A percentile compares a stretch with the other conserved stretches of the same genome.
Conservation (phyloP, 2,888 invertebrate genomes). For the Agrotis segetum region DNA sequence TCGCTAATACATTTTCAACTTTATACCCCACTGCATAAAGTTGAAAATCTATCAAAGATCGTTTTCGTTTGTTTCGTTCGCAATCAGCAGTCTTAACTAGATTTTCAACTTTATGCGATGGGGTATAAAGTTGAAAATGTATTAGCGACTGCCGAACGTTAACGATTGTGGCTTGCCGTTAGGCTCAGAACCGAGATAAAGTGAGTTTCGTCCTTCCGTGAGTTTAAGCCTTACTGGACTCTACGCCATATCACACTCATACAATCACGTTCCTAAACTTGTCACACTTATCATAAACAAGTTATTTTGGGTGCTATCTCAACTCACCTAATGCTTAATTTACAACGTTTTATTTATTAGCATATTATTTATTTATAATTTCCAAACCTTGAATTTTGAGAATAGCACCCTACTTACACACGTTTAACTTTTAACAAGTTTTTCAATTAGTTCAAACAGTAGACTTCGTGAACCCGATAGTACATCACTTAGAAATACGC, state of each 20-base stretch:
- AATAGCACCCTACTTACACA: slow-evolving; percentile 64
- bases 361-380: slow-evolving; percentile 38
- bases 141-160: no score
- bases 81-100: no score
- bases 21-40: no score
- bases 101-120: no score
- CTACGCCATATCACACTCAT: slow-evolving; percentile 15
- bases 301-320: slow-evolving; percentile 58
- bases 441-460: slow-evolving; percentile 59
- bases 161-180: no score
- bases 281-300: slow-evolving; percentile 57
- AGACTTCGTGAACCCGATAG: slow-evolving; percentile 65
- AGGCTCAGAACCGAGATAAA: neutral
- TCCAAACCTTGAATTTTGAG: slow-evolving; percentile 46
- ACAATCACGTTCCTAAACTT: slow-evolving; percentile 65
- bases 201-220: neutral
- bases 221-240: neutral
- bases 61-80: no score
- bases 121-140: no score
- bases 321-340: slow-evolving; percentile 33
- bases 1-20: no score
- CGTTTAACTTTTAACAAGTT: slow-evolving; percentile 61
- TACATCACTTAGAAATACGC: slow-evolving; percentile 74
- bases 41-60: no score
- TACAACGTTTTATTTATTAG: slow-evolving; percentile 32